Base-by-base conservation (phyloP, 1,140 invertebrate species). In the Drosophila asahinai region DNA sequence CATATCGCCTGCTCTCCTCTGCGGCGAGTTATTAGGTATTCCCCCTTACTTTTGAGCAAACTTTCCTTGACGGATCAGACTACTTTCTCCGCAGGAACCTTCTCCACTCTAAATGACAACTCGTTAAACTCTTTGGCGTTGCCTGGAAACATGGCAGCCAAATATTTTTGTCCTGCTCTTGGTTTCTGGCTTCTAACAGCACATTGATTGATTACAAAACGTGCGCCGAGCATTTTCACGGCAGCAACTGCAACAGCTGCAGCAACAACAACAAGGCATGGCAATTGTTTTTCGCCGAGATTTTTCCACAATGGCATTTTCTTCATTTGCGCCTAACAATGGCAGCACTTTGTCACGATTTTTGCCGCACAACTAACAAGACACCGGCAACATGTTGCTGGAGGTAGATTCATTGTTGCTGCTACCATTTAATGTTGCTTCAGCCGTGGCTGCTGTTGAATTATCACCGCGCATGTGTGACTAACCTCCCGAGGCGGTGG, bases 321-420 rank as follows among this genome's bases (percentile, higher is more conserved):
- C 86, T 89, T 89, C 86, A 89, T 89, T 89, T 89, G 81, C 86
- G 86, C 86, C 86, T 90, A 90, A 89, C 86, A 89, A 89, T 89
- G 86, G 86, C 74, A 90, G 62, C 86, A 89, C 86, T 90, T 89
- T 89, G 86, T 89, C 86, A 89, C 86, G 86, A 89, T 89, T 90
- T 89, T 70, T 71, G 77, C 67, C 74, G 74, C 67, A 70, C 77
- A 74, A 71, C 84, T 89, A 89, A 89, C 84, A 87, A 87, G 84
- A 89, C 74, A 87, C 57, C 65, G 86, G 84, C 73, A 89, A 87
- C 84, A 87, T 89, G 84, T 89, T 87, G 84, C 81, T 49, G 60
- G 47, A 25, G 62, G 65, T 55, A 52, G 73, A 68, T 70, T 68
- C 78, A 78, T 52, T 65, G 67, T 59, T 51, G 72, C 40, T 89